These are phyloP conservation scores for Gila orcuttii DNA, from an alignment of 2,113 vertebrate genomes.

Conservation along the genomic window DNA sequence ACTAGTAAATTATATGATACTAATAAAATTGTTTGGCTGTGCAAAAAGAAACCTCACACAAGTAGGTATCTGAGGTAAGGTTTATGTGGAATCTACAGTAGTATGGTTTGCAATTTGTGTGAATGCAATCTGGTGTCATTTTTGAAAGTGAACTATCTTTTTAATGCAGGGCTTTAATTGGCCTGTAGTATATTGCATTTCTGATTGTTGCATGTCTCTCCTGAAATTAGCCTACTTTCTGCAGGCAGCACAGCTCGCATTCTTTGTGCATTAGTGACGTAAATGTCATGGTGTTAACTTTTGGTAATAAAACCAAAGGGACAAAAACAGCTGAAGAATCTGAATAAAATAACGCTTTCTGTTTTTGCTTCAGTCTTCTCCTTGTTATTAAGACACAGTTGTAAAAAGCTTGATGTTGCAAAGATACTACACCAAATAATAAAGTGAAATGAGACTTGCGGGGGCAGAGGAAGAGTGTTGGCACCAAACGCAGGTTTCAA, in stretches of 20 bases:
- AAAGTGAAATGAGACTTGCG: not conserved
- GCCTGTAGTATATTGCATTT: slow-evolving; percentile 13
- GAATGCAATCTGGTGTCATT: not conserved
- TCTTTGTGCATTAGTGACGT: not conserved
- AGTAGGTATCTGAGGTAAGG: not conserved
- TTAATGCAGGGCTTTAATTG: not conserved
- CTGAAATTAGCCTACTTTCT: not conserved
- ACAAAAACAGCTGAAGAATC: not conserved
- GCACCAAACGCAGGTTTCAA: slow-evolving; percentile 4
- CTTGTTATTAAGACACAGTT: not conserved
- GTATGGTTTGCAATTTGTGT: not conserved
- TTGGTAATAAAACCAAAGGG: not conserved
- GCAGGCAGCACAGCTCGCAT: not conserved
- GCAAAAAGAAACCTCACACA: no score
- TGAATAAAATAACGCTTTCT: not conserved
- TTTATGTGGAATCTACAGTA: not conserved
- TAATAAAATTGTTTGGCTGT: no score
- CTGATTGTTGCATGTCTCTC: not conserved
- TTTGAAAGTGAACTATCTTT: not conserved
- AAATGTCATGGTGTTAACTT: not conserved
- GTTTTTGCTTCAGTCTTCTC: not conserved
- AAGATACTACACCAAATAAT: not conserved
- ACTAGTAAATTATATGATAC: no score
- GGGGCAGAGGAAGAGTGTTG: not conserved
- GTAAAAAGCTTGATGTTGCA: not conserved